Conservation (phyloP, 2,113 vertebrate genomes). For the Sminthopsis crassicaudata region DNA sequence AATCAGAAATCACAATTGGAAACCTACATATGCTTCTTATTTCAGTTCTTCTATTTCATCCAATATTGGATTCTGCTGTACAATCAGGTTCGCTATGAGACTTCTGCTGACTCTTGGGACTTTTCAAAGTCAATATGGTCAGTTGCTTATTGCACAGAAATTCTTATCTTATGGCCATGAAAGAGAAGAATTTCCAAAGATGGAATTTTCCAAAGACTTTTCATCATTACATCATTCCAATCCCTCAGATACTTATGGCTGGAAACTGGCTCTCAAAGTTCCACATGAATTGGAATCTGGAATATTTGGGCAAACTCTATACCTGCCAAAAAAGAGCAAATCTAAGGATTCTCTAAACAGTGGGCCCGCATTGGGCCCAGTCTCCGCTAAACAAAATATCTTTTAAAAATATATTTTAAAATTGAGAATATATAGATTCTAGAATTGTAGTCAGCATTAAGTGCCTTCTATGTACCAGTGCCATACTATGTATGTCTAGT, state of each 20-base stretch:
- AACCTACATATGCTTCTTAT: neutral
- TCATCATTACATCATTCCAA: neutral
- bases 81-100: neutral
- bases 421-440: conserved; percentile 46
- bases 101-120: neutral
- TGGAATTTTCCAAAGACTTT: neutral
- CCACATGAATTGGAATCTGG: neutral
- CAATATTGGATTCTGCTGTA: neutral
- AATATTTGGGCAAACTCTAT: neutral
- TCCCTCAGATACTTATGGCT: neutral
- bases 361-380: neutral
- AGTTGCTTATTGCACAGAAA: neutral
- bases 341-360: neutral
- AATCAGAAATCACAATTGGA: neutral
- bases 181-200: neutral
- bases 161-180: neutral
- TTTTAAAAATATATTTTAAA: conserved; percentile 50
- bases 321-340: neutral
- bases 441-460: conserved; percentile 6
- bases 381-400: neutral
- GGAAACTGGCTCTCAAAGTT: neutral
- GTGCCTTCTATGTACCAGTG: neutral
- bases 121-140: neutral
- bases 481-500: too few relatives aligned
- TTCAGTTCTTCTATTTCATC: neutral